phyloP scores from a whole-genome alignment of 2,888 invertebrate genomes.

The Parnassius orleans region DNA sequence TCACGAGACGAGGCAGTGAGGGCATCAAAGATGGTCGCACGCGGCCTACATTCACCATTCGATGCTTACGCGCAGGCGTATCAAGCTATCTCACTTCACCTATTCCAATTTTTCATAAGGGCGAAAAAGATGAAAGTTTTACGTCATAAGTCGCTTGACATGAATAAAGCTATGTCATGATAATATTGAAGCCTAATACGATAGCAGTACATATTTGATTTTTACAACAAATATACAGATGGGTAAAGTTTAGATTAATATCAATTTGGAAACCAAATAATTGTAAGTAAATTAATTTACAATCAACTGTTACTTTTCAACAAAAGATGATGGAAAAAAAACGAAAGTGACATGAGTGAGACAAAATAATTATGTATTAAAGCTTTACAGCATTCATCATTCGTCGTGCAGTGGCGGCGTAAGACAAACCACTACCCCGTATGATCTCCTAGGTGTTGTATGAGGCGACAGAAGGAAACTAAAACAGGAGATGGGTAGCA shows the following conservation, averaged over 20 bases:
- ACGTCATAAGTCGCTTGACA: conserved; percentile 16
- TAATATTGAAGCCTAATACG: neutral
- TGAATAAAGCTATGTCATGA: conserved; percentile 11
- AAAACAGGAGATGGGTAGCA: too few relatives aligned
- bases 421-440: too few relatives aligned
- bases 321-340: conserved; percentile 2
- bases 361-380: too few relatives aligned
- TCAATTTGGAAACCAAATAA: conserved; percentile 1
- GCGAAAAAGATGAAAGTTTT: conserved; percentile 19
- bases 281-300: conserved; percentile 10
- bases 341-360: neutral
- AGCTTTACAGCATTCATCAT: too few relatives aligned
- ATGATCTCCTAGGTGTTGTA: too few relatives aligned
- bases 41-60: conserved; percentile 78
- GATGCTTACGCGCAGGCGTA: conserved; percentile 62
- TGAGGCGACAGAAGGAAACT: too few relatives aligned
- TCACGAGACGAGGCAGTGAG: conserved; percentile 65
- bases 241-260: conserved; percentile 1
- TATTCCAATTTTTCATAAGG: conserved; percentile 28
- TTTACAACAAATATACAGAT: neutral
- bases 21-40: conserved; percentile 74
- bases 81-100: conserved; percentile 56
- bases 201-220: conserved; percentile 8
- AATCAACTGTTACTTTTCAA: conserved; percentile 12
- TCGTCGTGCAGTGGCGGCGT: too few relatives aligned